Conservation (phyloP, 2,113 vertebrate genomes). For the Antechinus flavipes region DNA sequence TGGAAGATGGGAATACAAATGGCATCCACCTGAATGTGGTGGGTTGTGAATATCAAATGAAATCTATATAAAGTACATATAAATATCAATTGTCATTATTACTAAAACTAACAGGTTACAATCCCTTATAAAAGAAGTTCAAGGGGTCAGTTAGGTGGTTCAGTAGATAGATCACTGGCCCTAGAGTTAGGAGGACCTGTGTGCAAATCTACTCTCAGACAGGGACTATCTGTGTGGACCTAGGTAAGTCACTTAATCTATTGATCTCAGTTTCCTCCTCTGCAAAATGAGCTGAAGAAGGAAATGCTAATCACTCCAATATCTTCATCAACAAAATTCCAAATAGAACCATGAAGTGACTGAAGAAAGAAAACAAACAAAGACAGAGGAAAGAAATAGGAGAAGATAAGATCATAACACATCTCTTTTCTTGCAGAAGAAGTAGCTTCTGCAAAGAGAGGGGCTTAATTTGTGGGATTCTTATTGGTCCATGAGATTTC, state of each 20-base stretch:
- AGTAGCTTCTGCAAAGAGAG: neutral
- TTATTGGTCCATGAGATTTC: neutral
- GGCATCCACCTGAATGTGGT: no score
- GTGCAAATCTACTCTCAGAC: no score
- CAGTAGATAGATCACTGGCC: no score
- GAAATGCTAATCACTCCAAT: neutral
- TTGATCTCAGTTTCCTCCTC: neutral
- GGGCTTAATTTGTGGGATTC: neutral
- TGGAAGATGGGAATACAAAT: no score
- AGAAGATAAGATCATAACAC: neutral
- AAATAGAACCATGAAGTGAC: neutral
- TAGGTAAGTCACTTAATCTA: neutral
- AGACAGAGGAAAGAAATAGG: neutral
- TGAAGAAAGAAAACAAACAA: neutral
- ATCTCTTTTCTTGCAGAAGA: neutral
- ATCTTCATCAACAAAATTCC: neutral
- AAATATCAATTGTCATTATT: no score
- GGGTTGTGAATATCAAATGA: no score
- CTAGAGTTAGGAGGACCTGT: no score
- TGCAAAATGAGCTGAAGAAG: neutral
- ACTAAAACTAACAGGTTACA: no score
- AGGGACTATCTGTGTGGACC: no score
- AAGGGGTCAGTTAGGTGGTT: no score
- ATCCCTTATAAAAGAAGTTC: no score
- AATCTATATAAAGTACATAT: no score